phyloP scores from a whole-genome alignment of 35 echinoderm and acorn worm species.

The Nesometra sesokonis region DNA sequence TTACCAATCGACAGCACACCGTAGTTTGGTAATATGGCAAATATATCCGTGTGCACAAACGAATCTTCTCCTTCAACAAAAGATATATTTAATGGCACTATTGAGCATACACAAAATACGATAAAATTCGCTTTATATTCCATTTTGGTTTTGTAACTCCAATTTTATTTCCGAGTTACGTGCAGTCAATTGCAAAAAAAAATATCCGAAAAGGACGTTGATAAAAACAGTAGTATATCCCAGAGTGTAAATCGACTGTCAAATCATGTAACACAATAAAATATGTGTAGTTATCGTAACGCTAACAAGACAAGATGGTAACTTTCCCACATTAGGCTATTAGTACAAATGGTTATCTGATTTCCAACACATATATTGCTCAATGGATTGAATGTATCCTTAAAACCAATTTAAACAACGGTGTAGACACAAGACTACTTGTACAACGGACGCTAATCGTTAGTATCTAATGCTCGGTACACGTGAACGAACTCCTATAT shows the following conservation, averaged over 20 bases:
- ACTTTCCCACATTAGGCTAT: neutral
- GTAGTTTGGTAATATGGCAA: neutral
- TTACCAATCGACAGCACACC: neutral
- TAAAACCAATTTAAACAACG: neutral
- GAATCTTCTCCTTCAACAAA: neutral
- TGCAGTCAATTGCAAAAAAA: no score
- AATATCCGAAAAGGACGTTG: no score
- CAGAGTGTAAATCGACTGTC: no score
- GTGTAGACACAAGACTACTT: neutral
- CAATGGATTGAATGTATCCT: neutral
- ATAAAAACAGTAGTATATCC: no score
- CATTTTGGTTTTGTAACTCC: neutral
- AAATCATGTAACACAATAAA: no score
- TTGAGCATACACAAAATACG: neutral
- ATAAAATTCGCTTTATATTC: neutral
- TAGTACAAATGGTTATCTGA: neutral
- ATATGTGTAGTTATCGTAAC: neutral
- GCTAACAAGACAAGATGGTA: neutral
- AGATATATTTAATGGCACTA: neutral
- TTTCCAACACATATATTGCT: neutral
- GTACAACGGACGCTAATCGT: neutral
- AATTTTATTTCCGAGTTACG: no score
- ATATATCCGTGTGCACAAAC: neutral
- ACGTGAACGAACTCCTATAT: neutral
- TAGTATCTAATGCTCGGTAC: neutral